These are phyloP conservation scores for Myotis lucifugus DNA, from an alignment of 2,113 vertebrate genomes.

Conservation along the genomic window DNA sequence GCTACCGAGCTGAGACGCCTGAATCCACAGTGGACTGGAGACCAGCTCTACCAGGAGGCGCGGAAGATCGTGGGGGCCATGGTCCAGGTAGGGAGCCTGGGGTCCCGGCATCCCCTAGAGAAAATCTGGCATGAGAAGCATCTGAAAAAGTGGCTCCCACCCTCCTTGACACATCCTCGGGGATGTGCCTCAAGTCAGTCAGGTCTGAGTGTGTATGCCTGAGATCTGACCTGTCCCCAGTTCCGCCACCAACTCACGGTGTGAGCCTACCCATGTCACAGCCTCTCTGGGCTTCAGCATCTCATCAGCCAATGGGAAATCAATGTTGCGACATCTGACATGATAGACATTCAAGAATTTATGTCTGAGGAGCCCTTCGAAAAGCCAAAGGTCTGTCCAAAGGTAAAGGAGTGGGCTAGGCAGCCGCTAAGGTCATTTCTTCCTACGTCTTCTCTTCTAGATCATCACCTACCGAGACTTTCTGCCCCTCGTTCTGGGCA, in stretches of 20 bases:
- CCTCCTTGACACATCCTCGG: background rate
- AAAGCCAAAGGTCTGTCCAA: background rate
- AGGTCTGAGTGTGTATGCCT: background rate
- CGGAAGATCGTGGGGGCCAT: slow-evolving; percentile 91
- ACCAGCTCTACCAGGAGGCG: slow-evolving; percentile 91
- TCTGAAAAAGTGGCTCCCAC: background rate
- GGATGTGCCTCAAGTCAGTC: background rate
- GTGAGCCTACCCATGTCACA: background rate
- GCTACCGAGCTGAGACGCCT: slow-evolving; percentile 85
- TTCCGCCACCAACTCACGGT: background rate
- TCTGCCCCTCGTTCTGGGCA: slow-evolving; percentile 85
- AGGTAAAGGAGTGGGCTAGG: background rate
- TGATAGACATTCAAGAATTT: background rate
- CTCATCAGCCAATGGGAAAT: background rate
- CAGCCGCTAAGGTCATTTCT: background rate
- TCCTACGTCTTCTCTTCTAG: slow-evolving; percentile 70
- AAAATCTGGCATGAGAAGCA: background rate
- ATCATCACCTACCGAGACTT: slow-evolving; percentile 89
- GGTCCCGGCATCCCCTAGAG: background rate
- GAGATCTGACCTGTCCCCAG: background rate
- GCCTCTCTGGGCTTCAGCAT: background rate
- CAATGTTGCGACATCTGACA: background rate
- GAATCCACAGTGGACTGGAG: slow-evolving; percentile 89
- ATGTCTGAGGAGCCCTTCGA: background rate
- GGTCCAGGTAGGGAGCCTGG: slow-evolving; percentile 87